phyloP scores from a whole-genome alignment of 2,888 invertebrate genomes.

The Drosophila demipolita region DNA sequence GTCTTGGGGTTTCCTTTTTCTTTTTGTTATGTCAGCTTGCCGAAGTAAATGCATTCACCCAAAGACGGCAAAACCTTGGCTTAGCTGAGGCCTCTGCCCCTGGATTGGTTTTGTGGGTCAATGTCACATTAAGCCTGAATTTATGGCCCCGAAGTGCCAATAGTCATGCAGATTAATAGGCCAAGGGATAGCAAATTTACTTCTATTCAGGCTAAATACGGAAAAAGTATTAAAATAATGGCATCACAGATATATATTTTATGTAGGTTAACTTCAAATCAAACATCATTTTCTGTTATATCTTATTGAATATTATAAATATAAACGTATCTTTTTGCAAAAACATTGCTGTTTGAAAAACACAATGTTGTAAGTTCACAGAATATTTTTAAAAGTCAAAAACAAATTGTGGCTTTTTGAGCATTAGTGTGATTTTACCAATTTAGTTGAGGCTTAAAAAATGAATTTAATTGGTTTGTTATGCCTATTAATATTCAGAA shows the following conservation, averaged over 20 bases:
- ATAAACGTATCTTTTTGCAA: background rate
- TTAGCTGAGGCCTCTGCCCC: slow-evolving; percentile 46
- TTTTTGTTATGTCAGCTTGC: slow-evolving; percentile 70
- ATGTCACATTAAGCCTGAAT: slow-evolving; percentile 65
- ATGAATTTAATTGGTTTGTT: too few relatives aligned
- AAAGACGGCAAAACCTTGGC: slow-evolving; percentile 49
- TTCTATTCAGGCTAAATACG: background rate
- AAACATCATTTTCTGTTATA: background rate
- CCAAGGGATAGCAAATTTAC: slow-evolving; percentile 18
- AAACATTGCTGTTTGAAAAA: background rate
- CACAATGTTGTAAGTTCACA: background rate
- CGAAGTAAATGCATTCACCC: slow-evolving; percentile 69
- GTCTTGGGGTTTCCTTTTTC: slow-evolving; percentile 49
- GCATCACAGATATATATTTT: background rate
- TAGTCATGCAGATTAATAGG: slow-evolving; percentile 71
- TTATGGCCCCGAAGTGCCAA: slow-evolving; percentile 64
- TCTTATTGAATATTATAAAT: background rate
- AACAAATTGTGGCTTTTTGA: background rate
- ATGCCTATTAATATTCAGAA: too few relatives aligned
- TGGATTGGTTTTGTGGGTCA: slow-evolving; percentile 69
- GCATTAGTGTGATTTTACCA: background rate
- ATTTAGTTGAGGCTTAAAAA: too few relatives aligned
- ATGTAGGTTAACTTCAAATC: background rate
- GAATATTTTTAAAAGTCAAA: background rate
- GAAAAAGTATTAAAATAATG: slow-evolving; percentile 1